phyloP scores from a whole-genome alignment of 2,113 vertebrate genomes.

The Hippotragus niger region DNA sequence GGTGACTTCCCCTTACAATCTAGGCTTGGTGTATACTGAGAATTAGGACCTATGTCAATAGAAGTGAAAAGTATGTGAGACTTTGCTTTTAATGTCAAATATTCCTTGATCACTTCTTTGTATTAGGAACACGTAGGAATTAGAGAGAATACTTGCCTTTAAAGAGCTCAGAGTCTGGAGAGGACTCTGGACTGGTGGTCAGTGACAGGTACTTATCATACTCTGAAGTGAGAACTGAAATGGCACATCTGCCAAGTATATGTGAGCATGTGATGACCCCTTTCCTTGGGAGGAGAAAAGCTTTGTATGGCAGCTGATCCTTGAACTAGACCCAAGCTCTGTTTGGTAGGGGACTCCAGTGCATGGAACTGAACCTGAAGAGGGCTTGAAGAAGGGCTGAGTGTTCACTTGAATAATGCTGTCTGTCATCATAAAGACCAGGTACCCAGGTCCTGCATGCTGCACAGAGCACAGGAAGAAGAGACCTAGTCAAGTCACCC shows the following conservation, averaged over 20 bases:
- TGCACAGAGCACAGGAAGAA: not conserved
- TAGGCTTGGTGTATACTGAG: not conserved
- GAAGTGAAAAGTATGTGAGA: not conserved
- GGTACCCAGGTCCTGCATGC: no score
- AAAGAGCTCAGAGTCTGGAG: not conserved
- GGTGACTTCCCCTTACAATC: not conserved
- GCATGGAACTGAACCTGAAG: not conserved
- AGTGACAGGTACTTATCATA: not conserved
- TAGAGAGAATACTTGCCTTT: not conserved
- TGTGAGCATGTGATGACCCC: rapidly evolving
- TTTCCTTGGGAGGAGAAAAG: not conserved
- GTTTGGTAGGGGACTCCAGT: not conserved
- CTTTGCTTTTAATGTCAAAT: not conserved
- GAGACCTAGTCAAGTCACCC: not conserved
- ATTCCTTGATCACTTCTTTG: not conserved
- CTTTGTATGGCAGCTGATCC: rapidly evolving
- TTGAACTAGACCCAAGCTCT: not conserved
- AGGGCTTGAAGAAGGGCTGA: not conserved
- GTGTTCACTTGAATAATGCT: not conserved
- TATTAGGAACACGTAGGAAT: not conserved
- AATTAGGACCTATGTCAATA: not conserved
- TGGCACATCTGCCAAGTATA: not conserved
- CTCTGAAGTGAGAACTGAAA: not conserved
- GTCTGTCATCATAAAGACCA: not conserved
- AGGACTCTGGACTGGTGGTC: rapidly evolving